phyloP scores from a whole-genome alignment of 2,888 invertebrate genomes.

The Drosophila imparisetae region DNA sequence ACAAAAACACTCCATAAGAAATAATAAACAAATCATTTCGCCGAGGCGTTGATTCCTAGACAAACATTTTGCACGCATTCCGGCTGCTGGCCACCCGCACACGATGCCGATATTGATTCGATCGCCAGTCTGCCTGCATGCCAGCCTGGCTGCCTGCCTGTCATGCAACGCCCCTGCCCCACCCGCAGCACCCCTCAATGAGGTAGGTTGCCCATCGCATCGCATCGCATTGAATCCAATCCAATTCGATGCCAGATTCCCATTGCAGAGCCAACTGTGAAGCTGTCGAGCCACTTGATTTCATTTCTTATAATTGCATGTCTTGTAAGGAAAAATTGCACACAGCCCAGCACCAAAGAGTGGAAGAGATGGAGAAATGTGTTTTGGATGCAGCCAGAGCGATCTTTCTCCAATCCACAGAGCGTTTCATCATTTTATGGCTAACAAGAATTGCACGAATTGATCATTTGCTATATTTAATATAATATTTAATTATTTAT shows the following conservation, averaged over 20 bases:
- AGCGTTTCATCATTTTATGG: background rate
- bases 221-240: constrained; percentile 17
- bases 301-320: constrained; percentile 71
- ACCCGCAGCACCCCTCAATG: constrained; percentile 2
- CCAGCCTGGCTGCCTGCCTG: constrained; percentile 42
- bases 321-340: constrained; percentile 46
- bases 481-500: background rate
- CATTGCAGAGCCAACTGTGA: constrained; percentile 39
- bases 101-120: constrained; percentile 71
- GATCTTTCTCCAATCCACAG: constrained; percentile 30
- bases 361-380: constrained; percentile 6
- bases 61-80: constrained; percentile 54
- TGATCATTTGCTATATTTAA: background rate
- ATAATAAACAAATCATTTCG: constrained; percentile 77
- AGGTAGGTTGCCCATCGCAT: constrained; percentile 43
- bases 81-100: constrained; percentile 67
- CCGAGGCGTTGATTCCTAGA: constrained; percentile 49
- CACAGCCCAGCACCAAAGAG: constrained; percentile 1
- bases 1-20: constrained; percentile 80
- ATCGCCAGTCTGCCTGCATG: constrained; percentile 42
- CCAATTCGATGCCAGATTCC: constrained; percentile 14
- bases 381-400: constrained; percentile 18
- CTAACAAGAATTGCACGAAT: background rate
- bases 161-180: background rate
- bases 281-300: constrained; percentile 72